Base-by-base conservation (phyloP, 2,888 invertebrate species). In the Furcula furcula region DNA sequence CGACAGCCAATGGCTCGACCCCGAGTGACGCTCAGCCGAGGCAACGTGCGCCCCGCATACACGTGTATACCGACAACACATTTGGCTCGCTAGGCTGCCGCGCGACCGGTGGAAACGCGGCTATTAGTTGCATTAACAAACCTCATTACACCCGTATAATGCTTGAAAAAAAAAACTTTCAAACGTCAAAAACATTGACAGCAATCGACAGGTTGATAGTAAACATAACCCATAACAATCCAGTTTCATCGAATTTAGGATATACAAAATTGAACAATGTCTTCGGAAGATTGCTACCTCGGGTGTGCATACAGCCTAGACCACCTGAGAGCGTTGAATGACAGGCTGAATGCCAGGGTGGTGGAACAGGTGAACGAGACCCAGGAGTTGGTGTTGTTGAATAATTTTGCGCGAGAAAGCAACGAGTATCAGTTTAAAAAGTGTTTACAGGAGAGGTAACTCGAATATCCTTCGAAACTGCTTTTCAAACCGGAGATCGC, bases 381-480 rank as follows among this genome's bases (percentile, higher is more conserved):
- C 1, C 81, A 86, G 32, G 82, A 86, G 39, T 41, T 87, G 44
- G 66, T 79, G 19, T 72, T 82, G 76, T 55, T 86, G 18, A 82
- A 78, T 25, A 70, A 61, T 27, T 85, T 81, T 33, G 73, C 78
- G 0, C 65, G 65, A 10, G 86, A 88, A 41, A 65, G 70, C 15
- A 82, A 76, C 42, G 86, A 87, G 41, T 76, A 69, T 34, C 59
- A 67, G 9, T 70, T 80, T 23, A 80, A 71, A 34, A 76, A 72
- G 31, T 66, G 68, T 38, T 54, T 87, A 19, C 63, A 79, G 31
- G 68, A 81, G 29, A 80, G 86, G 86, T 63, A 40, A 5, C 3
- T 16, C 5, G n/a, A 13, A 23, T 20, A 3, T 19, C 7, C n/a
- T n/a, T n/a, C n/a, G n/a, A n/a, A n/a, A n/a, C n/a, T n/a, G n/a